These are phyloP conservation scores for Hephaestus fuliginosus DNA, from an alignment of 2,797 vertebrate genomes.

Conservation along the genomic window DNA sequence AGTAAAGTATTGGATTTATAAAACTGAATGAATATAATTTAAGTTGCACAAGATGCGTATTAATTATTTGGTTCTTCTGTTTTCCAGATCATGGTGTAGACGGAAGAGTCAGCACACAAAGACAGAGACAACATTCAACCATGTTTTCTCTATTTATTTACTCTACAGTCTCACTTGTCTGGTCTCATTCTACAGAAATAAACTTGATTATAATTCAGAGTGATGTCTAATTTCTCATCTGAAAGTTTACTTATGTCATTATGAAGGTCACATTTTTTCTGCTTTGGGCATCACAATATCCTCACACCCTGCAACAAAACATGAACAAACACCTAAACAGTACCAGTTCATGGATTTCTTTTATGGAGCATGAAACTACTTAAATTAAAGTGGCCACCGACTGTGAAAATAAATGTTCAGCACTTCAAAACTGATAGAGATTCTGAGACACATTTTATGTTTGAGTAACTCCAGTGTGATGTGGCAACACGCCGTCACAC, in stretches of 20 bases:
- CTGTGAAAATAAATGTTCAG: background rate
- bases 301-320: background rate
- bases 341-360: background rate
- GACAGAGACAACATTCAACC: background rate
- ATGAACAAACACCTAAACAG: background rate
- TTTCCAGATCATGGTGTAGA: conserved; percentile 68
- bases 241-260: background rate
- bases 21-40: background rate
- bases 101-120: background rate
- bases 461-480: background rate
- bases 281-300: background rate
- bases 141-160: conserved; percentile 1
- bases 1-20: background rate
- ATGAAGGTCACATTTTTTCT: background rate
- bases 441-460: background rate
- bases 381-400: background rate
- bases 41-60: background rate
- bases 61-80: background rate
- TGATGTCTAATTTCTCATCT: conserved; percentile 33
- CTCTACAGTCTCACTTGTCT: conserved; percentile 8
- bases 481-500: background rate
- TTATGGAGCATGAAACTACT: background rate
- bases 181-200: conserved; percentile 44
- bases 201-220: conserved; percentile 42
- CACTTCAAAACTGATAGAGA: background rate